These are phyloP conservation scores for Cercocebus atys DNA, from an alignment of 2,113 vertebrate species.

Conservation along the genomic window DNA sequence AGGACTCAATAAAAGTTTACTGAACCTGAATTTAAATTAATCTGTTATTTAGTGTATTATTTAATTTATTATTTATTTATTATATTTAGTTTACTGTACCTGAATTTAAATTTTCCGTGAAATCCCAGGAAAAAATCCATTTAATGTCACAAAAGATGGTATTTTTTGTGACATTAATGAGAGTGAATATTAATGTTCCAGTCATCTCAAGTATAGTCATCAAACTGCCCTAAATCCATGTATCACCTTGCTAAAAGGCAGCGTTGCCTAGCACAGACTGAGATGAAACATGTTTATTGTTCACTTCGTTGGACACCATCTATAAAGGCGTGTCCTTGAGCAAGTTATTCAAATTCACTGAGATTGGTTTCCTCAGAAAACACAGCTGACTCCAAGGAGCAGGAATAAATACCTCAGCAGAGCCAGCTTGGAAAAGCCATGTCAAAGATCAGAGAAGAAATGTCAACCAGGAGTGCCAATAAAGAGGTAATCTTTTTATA, in stretches of 20 bases:
- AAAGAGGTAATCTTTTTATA: neutral
- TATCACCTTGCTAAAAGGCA: neutral
- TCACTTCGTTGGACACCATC: neutral
- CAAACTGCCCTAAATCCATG: neutral
- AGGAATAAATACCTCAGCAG: neutral
- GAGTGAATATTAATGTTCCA: neutral
- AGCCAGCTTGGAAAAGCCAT: neutral
- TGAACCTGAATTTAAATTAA: constrained; percentile 25
- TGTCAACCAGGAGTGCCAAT: neutral
- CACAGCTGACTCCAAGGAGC: neutral
- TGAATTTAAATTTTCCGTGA: constrained; percentile 2
- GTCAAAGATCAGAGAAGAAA: neutral
- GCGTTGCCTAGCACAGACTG: too few relatives aligned
- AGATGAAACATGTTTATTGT: neutral
- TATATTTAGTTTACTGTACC: neutral
- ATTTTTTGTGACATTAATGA: constrained; percentile 1
- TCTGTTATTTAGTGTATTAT: too few relatives aligned
- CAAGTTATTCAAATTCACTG: neutral
- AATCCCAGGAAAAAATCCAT: neutral
- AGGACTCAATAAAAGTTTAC: neutral
- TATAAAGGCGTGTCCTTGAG: neutral
- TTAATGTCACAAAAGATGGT: neutral
- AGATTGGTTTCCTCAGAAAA: neutral
- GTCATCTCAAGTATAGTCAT: neutral
- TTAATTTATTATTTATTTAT: too few relatives aligned